Percentiles rank a stretch among this genome's conserved stretches.
phyloP scores from a whole-genome alignment of 2,797 vertebrate species.

The Pelodytes ibericus region DNA sequence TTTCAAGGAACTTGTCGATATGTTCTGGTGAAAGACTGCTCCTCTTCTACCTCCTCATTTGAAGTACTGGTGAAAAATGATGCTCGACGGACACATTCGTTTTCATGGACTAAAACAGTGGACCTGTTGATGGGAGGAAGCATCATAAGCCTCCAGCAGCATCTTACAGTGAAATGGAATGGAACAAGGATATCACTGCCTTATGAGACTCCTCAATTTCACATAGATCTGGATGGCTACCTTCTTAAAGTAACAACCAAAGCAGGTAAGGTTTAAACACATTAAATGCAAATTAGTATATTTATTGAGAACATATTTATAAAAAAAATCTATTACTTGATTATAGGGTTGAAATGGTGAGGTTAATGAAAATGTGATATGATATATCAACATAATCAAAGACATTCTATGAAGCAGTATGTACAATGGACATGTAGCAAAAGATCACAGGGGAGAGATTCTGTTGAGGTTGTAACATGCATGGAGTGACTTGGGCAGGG shows the following conservation, averaged over 20 bases:
- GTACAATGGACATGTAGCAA: too few species aligned
- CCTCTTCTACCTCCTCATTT: slow-evolving; percentile 82
- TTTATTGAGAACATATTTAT: too few species aligned
- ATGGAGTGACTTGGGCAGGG: too few species aligned
- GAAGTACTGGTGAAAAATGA: slow-evolving; percentile 96
- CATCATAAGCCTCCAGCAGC: slow-evolving; percentile 90
- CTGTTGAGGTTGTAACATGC: too few species aligned
- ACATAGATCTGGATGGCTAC: slow-evolving; percentile 93
- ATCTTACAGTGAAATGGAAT: slow-evolving; percentile 92
- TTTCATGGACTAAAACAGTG: slow-evolving; percentile 97
- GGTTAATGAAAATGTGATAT: too few species aligned
- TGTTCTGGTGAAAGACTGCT: slow-evolving; percentile 91
- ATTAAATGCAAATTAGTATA: too few species aligned
- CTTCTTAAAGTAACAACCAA: slow-evolving; percentile 93
- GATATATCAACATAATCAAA: too few species aligned
- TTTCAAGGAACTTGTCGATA: slow-evolving; percentile 99
- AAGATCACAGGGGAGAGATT: too few species aligned
- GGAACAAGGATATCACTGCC: slow-evolving; percentile 91
- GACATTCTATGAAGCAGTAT: too few species aligned
- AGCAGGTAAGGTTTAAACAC: slow-evolving; percentile 76
- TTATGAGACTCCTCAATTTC: slow-evolving; percentile 85
- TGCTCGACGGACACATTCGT: slow-evolving; percentile 90
- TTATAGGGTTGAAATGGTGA: too few species aligned
- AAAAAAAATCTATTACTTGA: too few species aligned
- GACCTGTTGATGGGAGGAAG: slow-evolving; percentile 83